Percentiles rank a stretch among this genome's conserved stretches.
Evolutionary conservation across 2,797 vertebrate genomes (phyloP).

Genomic region (Petrocephalus schoutedeni): DNA sequence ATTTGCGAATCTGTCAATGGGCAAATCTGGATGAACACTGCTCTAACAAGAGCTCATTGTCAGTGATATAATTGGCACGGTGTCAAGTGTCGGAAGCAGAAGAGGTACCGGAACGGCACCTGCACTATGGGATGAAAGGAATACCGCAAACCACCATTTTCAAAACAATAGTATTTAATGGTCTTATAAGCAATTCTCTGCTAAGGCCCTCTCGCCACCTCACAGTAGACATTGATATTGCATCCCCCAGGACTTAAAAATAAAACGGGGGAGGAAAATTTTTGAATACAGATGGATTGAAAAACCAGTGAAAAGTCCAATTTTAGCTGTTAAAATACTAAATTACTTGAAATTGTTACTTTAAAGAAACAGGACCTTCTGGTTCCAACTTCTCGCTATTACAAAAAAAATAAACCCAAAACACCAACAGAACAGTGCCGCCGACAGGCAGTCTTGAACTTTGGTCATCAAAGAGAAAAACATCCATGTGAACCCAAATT

Average conservation of each 20-base stretch:
- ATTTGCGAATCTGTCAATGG: background rate
- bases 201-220: constrained; percentile 42
- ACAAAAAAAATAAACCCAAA: constrained; percentile 11
- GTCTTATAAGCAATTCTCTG: constrained; percentile 51
- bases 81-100: background rate
- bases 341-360: constrained; percentile 35
- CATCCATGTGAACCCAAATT: constrained; percentile 33
- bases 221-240: constrained; percentile 50
- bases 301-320: constrained; percentile 52
- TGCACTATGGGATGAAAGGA: background rate
- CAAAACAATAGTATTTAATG: constrained; percentile 51
- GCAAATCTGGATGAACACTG: background rate
- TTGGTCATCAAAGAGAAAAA: constrained; percentile 47
- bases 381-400: constrained; percentile 25
- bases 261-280: constrained; percentile 30
- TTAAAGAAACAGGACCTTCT: constrained; percentile 13
- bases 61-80: background rate
- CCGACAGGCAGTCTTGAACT: constrained; percentile 43
- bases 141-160: constrained; percentile 37
- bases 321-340: constrained; percentile 54
- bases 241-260: constrained; percentile 31
- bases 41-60: background rate
- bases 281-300: constrained; percentile 27
- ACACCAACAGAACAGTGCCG: constrained; percentile 22
- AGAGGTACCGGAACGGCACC: background rate